These are phyloP conservation scores for Cossypha dichroa DNA, from an alignment of 2,797 vertebrate species.

Conservation along the genomic window DNA sequence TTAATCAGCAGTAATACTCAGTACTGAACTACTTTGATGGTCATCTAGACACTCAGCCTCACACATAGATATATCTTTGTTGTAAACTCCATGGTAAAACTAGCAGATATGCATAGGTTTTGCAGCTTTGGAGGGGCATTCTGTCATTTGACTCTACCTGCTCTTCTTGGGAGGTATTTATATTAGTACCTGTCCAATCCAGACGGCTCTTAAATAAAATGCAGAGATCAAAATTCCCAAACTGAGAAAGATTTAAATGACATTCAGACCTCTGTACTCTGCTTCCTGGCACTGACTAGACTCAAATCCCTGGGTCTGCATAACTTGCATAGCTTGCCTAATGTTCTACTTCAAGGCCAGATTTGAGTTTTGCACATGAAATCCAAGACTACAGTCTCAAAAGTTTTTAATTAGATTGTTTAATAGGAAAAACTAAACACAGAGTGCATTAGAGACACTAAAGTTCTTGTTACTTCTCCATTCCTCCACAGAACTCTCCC, in stretches of 20 bases:
- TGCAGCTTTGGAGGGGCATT: neutral
- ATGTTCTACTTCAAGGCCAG: neutral
- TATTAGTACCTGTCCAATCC: neutral
- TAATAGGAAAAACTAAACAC: neutral
- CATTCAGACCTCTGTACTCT: neutral
- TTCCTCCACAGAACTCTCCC: neutral
- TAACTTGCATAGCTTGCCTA: too few relatives aligned
- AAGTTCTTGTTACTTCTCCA: neutral
- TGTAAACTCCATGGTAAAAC: neutral
- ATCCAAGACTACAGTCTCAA: neutral
- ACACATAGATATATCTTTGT: neutral
- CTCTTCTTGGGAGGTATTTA: neutral
- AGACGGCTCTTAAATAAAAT: neutral
- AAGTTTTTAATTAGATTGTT: neutral
- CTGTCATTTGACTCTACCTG: neutral
- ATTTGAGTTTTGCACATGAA: neutral
- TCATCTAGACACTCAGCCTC: neutral
- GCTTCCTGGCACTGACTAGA: neutral
- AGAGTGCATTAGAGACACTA: neutral
- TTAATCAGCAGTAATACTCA: neutral
- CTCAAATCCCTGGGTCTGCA: neutral
- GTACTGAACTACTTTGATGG: neutral
- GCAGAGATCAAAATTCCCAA: neutral
- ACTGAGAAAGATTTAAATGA: neutral
- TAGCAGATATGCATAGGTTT: neutral